These are phyloP conservation scores for Xenopus borealis DNA, from an alignment of 2,113 vertebrate species.

Conservation along the genomic window DNA sequence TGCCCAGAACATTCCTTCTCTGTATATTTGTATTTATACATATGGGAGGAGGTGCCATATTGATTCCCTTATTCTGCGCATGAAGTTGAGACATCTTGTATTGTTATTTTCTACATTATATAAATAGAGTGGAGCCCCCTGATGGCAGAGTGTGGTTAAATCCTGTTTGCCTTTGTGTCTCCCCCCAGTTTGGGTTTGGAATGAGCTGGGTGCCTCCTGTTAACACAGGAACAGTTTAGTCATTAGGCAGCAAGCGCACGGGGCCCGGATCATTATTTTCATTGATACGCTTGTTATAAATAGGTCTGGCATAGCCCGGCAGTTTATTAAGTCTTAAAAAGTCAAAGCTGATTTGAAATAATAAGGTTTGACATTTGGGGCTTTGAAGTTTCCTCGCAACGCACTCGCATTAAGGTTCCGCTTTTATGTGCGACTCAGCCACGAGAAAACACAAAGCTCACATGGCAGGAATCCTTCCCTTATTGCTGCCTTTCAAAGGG, in stretches of 20 bases:
- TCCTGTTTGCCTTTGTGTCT: too few relatives aligned
- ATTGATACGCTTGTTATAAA: constrained; percentile 56
- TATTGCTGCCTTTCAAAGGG: constrained; percentile 56
- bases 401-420: constrained; percentile 58
- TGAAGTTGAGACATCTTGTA: too few relatives aligned
- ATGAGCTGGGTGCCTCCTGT: background rate
- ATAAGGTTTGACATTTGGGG: constrained; percentile 59
- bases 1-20: too few relatives aligned
- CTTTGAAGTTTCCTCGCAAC: constrained; percentile 63
- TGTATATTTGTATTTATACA: too few relatives aligned
- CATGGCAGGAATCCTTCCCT: constrained; percentile 43
- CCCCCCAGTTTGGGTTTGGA: too few relatives aligned
- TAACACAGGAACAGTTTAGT: constrained; percentile 4
- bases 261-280: constrained; percentile 51
- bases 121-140: too few relatives aligned
- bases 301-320: constrained; percentile 57
- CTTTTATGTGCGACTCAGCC: constrained; percentile 64
- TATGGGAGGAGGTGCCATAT: too few relatives aligned
- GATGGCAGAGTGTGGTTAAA: too few relatives aligned
- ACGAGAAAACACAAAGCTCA: constrained; percentile 57
- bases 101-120: too few relatives aligned
- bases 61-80: too few relatives aligned
- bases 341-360: constrained; percentile 66
- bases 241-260: constrained; percentile 10
- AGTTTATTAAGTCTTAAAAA: constrained; percentile 62